Base-by-base conservation (phyloP, 2,797 vertebrate species). In the Cyprinodon diabolis region DNA sequence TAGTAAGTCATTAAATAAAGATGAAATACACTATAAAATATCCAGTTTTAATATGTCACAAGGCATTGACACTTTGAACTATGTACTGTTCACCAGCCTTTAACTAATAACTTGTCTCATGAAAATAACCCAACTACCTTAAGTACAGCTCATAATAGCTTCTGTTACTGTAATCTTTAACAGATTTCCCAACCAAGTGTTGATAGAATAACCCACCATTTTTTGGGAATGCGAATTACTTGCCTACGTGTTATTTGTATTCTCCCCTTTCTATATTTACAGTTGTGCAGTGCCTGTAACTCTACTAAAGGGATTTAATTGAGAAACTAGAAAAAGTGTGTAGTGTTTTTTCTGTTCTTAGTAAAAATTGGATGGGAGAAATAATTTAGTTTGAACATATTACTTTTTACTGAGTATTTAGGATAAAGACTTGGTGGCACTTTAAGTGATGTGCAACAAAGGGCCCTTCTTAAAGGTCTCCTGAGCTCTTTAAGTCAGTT, bases 401-500 rank as follows among this genome's bases (percentile, higher is more conserved):
- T 90, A 91, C 82, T 81, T 88, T 82, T 87, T 78, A 84, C 79
- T 90, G 86, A 87, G 87, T 93, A 93, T 87, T 74, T 48, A 72
- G 83, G 84, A 91, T 91, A 92, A 95, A 93, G 80, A 84, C 56
- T 23, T 56, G 77, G 85, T 94, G 94, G 94, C 94, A 95, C 93
- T 92, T 94, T 94, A 94, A 94, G 94, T 94, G 88, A 90, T 89
- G 83, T 75, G 78, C 91, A 94, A 94, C 91, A 94, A 94, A 94
- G 91, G 91, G 90, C 72, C 78, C 80, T 89, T 89, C 88, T 90
- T 90, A 90, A 91, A 91, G 87, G 91, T 94, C 89, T 43, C 35
- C 75, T 73, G 80, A 85, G 84, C 90, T 80, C 91, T 93, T 94
- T 90, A 93, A 93, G 90, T 91, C 79, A 81, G 83, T 91, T 90